Evolutionary conservation across 2,113 vertebrate genomes (phyloP), one percentile per base, ranked within the genome.

Genomic region (Misgurnus anguillicaudatus): DNA sequence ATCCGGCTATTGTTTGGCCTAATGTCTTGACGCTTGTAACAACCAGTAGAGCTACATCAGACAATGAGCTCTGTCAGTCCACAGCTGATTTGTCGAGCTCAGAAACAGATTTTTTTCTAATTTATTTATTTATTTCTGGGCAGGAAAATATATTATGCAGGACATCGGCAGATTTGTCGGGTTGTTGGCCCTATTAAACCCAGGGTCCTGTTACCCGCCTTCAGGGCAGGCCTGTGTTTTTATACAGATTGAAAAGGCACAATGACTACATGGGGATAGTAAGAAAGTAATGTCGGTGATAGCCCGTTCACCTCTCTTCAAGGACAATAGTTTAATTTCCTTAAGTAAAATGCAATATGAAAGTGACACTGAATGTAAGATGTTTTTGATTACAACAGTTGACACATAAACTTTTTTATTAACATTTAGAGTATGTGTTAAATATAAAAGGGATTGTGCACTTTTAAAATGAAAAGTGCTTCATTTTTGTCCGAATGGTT

Each of bases 11-110:
- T 96, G 96, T 96, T 95, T 94, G 89, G 87, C 93, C 91, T 95
- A 94, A 95, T 97, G 97, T 98, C 95, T 95, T 91, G 91, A 96
- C 75, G 94, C 96, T 97, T 98, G 98, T 99, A 95, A 98, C 95
- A 95, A 97, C 93, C 94, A 94, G 94, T 92, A 94, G 93, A 96
- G 95, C 96, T 94, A 87, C 82, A 86, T 94, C 65, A 92, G 94
- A 97, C 96, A 97, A 95, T 94, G 92, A 89, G 85, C 91, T 93
- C 94, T 98, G 96, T 98, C 97, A 97, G 90, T 94, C 92, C 90
- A 84, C 92, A 85, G 91, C 90, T 86, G 87, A 91, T 92, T 92
- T 81, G 79, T 87, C 82, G 76, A 84, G 21, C 78, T 87, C 82
- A 62, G 85, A 91, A 90, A 87, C 88, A 82, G 75, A 39, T 77